Evolutionary conservation across 2,888 invertebrate genomes (phyloP).

Genomic region (Parnassius glacialis): DNA sequence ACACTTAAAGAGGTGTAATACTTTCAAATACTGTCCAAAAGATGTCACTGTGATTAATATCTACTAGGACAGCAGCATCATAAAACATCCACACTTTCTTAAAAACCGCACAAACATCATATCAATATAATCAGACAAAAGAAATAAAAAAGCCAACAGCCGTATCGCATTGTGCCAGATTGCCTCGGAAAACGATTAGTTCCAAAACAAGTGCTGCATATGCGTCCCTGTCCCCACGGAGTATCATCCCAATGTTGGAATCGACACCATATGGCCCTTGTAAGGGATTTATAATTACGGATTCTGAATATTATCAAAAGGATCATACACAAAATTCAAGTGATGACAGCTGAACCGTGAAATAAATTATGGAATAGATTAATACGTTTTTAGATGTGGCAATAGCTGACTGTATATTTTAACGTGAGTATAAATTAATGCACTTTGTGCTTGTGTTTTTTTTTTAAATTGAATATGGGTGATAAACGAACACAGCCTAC

Average conservation of each 20-base stretch:
- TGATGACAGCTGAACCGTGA: conserved; percentile 61
- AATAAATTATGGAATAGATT: conserved; percentile 37
- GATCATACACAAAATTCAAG: conserved; percentile 45
- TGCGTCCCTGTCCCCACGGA: conserved; percentile 42
- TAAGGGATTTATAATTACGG: conserved; percentile 63
- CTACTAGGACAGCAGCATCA: too few species aligned
- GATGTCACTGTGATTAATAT: too few species aligned
- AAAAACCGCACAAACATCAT: neutral
- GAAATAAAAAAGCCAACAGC: neutral
- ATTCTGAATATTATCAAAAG: conserved; percentile 47
- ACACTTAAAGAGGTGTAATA: too few species aligned
- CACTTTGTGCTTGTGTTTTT: too few species aligned
- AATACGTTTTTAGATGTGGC: neutral
- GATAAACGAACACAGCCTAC: too few species aligned
- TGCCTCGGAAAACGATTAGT: conserved; percentile 60
- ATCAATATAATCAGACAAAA: neutral
- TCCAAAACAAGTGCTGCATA: conserved; percentile 68
- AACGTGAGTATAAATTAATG: too few species aligned
- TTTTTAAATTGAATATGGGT: too few species aligned
- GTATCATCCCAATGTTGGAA: conserved; percentile 13
- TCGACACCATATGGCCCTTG: conserved; percentile 69
- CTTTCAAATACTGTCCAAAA: too few species aligned
- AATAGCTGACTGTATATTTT: too few species aligned
- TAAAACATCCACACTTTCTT: neutral
- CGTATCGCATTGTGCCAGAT: conserved; percentile 29